Conservation (phyloP, 1,140 invertebrate species). For the Eurosta solidaginis region DNA sequence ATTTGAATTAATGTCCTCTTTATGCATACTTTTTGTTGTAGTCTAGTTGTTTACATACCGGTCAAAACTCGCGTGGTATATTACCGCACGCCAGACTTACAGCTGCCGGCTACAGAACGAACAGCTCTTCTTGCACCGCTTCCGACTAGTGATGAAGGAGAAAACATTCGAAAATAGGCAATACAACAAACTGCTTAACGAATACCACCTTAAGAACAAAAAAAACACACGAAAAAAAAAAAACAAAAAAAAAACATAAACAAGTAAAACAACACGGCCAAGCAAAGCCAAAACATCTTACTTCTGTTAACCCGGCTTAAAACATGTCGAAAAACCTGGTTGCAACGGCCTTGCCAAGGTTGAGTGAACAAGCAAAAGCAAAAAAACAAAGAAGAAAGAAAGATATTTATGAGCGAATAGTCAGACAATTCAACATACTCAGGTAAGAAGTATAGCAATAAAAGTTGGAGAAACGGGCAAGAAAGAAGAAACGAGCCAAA, state of each 20-base stretch:
- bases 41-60: no score
- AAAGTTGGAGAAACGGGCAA: background rate
- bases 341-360: constrained; percentile 60
- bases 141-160: background rate
- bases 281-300: background rate
- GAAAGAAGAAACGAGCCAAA: constrained; percentile 44
- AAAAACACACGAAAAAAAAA: no score
- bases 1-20: no score
- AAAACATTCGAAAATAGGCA: constrained; percentile 3
- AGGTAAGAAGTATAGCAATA: background rate
- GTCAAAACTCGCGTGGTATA: no score
- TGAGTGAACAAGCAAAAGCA: constrained; percentile 44
- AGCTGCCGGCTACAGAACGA: no score
- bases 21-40: no score
- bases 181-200: background rate
- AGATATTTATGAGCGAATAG: constrained; percentile 18
- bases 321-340: constrained; percentile 54
- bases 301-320: constrained; percentile 26
- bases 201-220: background rate
- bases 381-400: background rate
- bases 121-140: background rate
- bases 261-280: constrained; percentile 4
- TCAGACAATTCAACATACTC: background rate
- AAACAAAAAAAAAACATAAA: background rate
- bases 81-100: no score